phyloP scores from a whole-genome alignment of 2,797 vertebrate genomes.

The Balearica regulorum region DNA sequence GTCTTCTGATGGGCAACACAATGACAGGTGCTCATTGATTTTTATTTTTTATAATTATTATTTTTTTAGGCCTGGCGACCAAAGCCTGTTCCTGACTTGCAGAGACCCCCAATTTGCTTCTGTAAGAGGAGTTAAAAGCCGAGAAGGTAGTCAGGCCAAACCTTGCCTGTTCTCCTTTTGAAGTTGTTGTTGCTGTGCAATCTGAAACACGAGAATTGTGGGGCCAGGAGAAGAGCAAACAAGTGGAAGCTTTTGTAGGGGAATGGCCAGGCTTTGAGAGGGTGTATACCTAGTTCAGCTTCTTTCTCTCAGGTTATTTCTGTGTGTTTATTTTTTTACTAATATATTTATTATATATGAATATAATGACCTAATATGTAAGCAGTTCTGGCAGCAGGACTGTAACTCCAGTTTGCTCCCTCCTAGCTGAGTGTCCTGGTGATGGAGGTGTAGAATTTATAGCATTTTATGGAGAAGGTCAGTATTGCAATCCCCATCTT shows the following conservation, averaged over 20 bases:
- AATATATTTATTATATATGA: neutral
- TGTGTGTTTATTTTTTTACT: neutral
- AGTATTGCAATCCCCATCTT: neutral
- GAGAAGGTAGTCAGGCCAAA: rapidly evolving
- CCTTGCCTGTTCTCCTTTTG: neutral
- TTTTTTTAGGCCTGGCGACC: neutral
- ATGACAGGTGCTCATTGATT: neutral
- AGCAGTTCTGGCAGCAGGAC: neutral
- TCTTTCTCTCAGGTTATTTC: neutral
- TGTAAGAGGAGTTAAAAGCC: neutral
- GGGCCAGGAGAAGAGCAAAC: neutral
- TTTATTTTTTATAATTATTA: neutral
- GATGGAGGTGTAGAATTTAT: neutral
- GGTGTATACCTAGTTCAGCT: neutral
- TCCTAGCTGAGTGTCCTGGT: neutral
- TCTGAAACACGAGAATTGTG: neutral
- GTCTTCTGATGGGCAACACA: neutral
- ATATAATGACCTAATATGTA: neutral
- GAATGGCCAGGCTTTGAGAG: neutral
- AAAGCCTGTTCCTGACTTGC: neutral
- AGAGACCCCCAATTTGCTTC: neutral
- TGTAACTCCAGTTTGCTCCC: neutral
- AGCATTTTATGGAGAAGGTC: neutral
- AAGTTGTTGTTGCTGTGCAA: neutral
- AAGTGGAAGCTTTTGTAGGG: neutral